These are phyloP conservation scores for Gerris buenoi DNA, from an alignment of 1,140 invertebrate species.

Conservation along the genomic window DNA sequence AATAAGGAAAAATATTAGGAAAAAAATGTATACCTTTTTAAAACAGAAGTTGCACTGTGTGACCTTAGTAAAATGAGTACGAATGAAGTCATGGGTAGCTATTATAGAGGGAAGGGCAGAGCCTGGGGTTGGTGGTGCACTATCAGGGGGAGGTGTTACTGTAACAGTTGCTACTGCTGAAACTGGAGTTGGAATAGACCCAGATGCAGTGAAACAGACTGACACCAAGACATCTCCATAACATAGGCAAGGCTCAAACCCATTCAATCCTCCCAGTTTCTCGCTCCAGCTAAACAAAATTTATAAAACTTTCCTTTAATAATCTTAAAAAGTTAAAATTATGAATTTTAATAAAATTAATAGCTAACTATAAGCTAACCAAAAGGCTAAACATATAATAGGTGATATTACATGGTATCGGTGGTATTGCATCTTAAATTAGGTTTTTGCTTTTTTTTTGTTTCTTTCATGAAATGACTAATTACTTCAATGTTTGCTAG, in stretches of 20 bases:
- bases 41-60: conserved; percentile 83
- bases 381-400: no score
- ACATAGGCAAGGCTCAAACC: conserved; percentile 76
- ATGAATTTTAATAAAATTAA: no score
- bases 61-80: conserved; percentile 69
- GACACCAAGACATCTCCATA: conserved; percentile 76
- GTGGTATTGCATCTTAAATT: no score
- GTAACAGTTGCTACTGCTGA: conserved; percentile 12
- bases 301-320: no score
- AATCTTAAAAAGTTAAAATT: no score
- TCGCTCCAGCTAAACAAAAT: conserved; percentile 44
- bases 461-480: no score
- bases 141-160: conserved; percentile 18
- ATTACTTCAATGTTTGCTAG: no score
- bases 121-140: conserved; percentile 20
- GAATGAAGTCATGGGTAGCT: conserved; percentile 55
- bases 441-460: no score
- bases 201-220: conserved; percentile 50
- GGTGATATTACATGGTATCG: no score
- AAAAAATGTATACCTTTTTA: conserved; percentile 79
- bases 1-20: no score
- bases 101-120: conserved; percentile 20
- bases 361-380: no score
- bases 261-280: conserved; percentile 53
- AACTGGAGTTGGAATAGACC: conserved; percentile 13